Conservation (phyloP, 2,888 invertebrate genomes). For the Aspidiotus destructor region DNA sequence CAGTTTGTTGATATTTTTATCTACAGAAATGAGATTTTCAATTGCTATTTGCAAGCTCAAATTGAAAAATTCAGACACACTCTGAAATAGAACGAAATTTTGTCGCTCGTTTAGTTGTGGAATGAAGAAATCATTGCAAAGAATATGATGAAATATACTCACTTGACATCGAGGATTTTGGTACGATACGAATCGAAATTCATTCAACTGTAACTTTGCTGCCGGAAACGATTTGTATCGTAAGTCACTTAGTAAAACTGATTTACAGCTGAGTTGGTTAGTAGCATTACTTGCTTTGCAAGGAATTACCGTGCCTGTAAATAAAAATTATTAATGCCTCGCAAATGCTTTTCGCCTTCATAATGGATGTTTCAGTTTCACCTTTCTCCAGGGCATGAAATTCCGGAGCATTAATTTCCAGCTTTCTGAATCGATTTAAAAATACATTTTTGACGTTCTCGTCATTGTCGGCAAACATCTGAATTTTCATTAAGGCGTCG, state of each 20-base stretch:
- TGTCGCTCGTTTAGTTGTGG: background rate
- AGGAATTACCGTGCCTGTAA: background rate
- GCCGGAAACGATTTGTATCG: background rate
- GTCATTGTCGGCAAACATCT: background rate
- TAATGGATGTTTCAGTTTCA: background rate
- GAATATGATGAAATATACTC: background rate
- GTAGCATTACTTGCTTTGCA: background rate
- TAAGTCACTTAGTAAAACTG: background rate
- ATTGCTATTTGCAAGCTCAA: slow-evolving; percentile 15
- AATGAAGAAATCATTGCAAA: too few species aligned
- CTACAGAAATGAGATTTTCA: background rate
- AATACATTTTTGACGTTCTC: slow-evolving; percentile 3
- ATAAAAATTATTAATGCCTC: background rate
- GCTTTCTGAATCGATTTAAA: background rate
- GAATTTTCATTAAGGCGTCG: slow-evolving; percentile 57
- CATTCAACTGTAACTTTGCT: slow-evolving; percentile 1
- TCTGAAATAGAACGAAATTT: slow-evolving; percentile 4
- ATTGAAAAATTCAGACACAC: slow-evolving; percentile 8
- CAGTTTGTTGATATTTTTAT: background rate
- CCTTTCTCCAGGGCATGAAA: background rate
- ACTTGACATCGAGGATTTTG: slow-evolving; percentile 21
- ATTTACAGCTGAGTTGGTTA: background rate
- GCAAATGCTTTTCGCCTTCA: background rate
- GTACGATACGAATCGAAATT: slow-evolving; percentile 19
- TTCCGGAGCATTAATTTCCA: background rate